A percentile compares a stretch with the other conserved stretches of the same genome.
These are phyloP conservation scores for Lithophane socia DNA, from an alignment of 2,888 invertebrate species.

Conservation along the genomic window DNA sequence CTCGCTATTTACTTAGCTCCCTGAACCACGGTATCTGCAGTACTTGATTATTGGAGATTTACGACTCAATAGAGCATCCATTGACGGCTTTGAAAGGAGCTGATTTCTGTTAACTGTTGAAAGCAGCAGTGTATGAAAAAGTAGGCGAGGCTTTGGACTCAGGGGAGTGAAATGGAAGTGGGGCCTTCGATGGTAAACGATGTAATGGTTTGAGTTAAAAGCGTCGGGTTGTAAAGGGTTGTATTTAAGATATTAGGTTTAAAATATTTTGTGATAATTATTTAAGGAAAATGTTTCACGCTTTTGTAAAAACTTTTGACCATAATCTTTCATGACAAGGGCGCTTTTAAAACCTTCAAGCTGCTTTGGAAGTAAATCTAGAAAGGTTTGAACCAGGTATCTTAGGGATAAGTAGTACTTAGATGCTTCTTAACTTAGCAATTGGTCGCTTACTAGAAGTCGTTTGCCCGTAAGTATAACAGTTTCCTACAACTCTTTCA, in stretches of 20 bases:
- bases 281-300: constrained; percentile 6
- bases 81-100: constrained; percentile 27
- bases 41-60: constrained; percentile 18
- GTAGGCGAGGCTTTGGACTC: constrained; percentile 1
- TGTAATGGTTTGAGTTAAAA: constrained; percentile 47
- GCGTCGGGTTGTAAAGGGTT: constrained; percentile 39
- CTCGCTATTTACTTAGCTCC: constrained; percentile 53
- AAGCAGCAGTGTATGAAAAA: constrained; percentile 21
- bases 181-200: constrained; percentile 53
- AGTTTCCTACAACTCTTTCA: neutral
- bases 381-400: neutral
- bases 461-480: too few species aligned
- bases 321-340: constrained; percentile 19
- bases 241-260: constrained; percentile 31
- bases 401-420: too few species aligned
- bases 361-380: neutral
- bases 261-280: constrained; percentile 36
- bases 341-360: constrained; percentile 7
- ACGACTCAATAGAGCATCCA: constrained; percentile 12
- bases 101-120: constrained; percentile 2
- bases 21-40: constrained; percentile 14
- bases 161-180: constrained; percentile 39
- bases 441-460: too few species aligned
- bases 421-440: neutral
- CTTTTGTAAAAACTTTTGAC: constrained; percentile 33